Base-by-base conservation (phyloP, 1,140 invertebrate genomes). In the Meloidogyne floridensis region DNA sequence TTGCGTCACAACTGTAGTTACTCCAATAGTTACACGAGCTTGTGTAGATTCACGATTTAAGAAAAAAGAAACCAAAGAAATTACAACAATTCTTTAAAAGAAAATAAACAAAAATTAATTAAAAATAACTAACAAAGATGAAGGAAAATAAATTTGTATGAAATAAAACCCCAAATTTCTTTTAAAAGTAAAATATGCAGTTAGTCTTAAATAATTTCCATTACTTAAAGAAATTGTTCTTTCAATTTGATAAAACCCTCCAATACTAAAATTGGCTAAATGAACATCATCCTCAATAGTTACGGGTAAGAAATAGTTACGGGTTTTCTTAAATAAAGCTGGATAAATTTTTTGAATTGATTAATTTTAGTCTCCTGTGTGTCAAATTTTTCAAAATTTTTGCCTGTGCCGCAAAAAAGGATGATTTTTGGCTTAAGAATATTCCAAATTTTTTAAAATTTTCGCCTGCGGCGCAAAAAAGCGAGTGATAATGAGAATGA, bases 101-200 rank as follows among this genome's bases (percentile, higher is more conserved):
- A 77, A 59, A 11, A n/a, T 8, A 32, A 56, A 7, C 18, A 47
- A 7, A 71, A 70, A 70, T 11, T 42, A 4, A 72, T 18, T n/a
- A 43, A 78, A 43, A 80, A 18, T 20, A 10, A 47, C 32, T 53
- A 43, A 83, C 81, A 98, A 93, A 90, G 95, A 95, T 90, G 96
- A 97, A 86, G 96, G 96, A 92, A 98, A 96, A 93, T 98, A 98
- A 91, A 98, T 98, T 92, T 98, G 96, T 92, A 98, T 98, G 88
- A 98, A 93, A 93, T 98, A 98, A 93, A 98, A 98, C 88, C 96
- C 96, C 94, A 98, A 97, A 88, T 95, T 97, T 84, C 96, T 93
- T 85, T 96, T 96, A 92, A 98, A 98, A 92, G 96, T 95, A 91
- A 98, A 97, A 92, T 97, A 95, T 92, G 95, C 96, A 83, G 95